Base-by-base conservation (phyloP, 2,888 invertebrate species). In the Falcaria lacertinaria region DNA sequence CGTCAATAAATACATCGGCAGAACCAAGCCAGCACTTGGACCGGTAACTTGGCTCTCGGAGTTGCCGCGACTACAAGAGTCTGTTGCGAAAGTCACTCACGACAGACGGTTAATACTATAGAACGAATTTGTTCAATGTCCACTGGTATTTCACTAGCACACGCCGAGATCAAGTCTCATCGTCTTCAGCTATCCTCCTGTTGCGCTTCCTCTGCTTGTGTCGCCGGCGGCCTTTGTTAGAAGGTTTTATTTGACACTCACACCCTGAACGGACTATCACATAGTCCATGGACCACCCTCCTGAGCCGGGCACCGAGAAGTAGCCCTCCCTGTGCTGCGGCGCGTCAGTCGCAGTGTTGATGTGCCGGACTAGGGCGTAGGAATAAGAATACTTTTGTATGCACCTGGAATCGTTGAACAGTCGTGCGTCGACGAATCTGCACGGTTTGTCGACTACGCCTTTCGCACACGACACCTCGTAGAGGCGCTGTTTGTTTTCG, bases 191-290 rank as follows among this genome's bases (percentile, higher is more conserved):
- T 25, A 70, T 49, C 42, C 74, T 71, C 59, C 77, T 76, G 51
- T 75, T 84, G 49, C 74, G 72, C 62, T 78, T 86, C 52, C 71
- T 67, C 60, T 73, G 74, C 62, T 82, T 71, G 69, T 88, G 82
- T 47, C 82, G 60, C 57, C 79, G 60, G 19, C 69, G 66, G 34
- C 60, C 44, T 54, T 90, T 90, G 68, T 89, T 91, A 50, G 88
- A 87, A 33, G 93, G 92, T 65, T 87, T 90, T 50, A 96, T 91
- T 74, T 94, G 93, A 82, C 97, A 97, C 67, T 94, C 93, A 84
- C 97, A 97, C 33, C 96, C 97, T 57, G 95, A 94, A 45, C 96
- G 91, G 49, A 97, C 93, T 63, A 91, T 90, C 63, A 97, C 95
- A 83, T 96, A 95, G 87, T 96, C 96, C 81, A 96, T 88, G 49